Evolutionary conservation across 2,888 invertebrate species (phyloP), one percentile per base, ranked within the genome.

Genomic region (Euzophera pinguis): DNA sequence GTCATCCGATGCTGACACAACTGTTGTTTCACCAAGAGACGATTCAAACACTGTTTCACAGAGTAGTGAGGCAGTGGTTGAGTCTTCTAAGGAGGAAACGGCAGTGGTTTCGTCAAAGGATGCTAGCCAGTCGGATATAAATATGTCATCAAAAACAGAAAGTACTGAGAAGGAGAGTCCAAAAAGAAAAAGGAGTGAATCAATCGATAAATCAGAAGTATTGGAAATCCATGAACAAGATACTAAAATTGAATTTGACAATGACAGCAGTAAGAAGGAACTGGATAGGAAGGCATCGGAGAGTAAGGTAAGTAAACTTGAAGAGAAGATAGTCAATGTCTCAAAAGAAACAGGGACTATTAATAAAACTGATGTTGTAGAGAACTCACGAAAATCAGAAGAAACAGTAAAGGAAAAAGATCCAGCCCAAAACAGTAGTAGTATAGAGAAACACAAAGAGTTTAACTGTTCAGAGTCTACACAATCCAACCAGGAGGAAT

Each of bases 351-450:
- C 68, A 60, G 71, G 70, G 64, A 64, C 67, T 71, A 75, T 68
- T 81, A 84, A 82, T 81, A 69, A 80, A 77, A 76, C 71, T 79
- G 81, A 81, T 84, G 81, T 86, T 84, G 81, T 85, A 86, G 85
- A 81, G 64, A 75, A 62, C 66, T 69, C 75, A 71, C 68, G 67
- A 60, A 74, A 57, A 62, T 60, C 62, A 56, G 55, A 67, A 61
- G 59, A 42, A 22, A 35, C 13, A 9, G 55, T 64, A 61, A 62
- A 64, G 54, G 71, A 70, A 55, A 58, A 57, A 50, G 72, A 71
- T 56, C 61, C 70, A 52, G 63, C 64, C 42, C 53, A 59, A 54
- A 62, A 62, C 55, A 64, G 67, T 52, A 61, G 57, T 54, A 58
- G 58, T 42, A 64, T 64, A 47, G 56, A 61, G 42, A 61, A 51